Evolutionary conservation across 2,113 vertebrate species (phyloP).

Genomic region (Mionectes macconnelli): DNA sequence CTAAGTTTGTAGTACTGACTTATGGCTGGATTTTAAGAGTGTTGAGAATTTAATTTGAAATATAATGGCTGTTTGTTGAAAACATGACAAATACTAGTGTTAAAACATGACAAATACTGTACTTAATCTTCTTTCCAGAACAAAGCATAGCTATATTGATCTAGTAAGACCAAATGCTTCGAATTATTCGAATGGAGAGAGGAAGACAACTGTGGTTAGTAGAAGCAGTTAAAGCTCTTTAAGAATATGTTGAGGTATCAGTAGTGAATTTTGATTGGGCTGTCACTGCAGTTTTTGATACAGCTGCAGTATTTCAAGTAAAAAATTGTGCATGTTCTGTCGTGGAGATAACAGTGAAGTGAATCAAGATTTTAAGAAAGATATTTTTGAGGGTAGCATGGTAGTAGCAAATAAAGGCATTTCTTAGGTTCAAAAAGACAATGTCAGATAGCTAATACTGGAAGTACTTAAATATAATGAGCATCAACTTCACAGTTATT

Average conservation of each 20-base stretch:
- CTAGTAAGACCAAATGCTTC: constrained; percentile 61
- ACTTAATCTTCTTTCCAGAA: constrained; percentile 64
- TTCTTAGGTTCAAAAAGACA: background rate
- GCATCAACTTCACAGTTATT: background rate
- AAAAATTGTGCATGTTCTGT: background rate
- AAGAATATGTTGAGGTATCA: background rate
- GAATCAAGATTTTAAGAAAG: background rate
- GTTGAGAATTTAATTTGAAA: constrained; percentile 7
- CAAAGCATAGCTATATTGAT: constrained; percentile 61
- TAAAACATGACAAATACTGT: constrained; percentile 47
- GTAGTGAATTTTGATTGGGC: constrained; percentile 11
- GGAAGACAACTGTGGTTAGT: constrained; percentile 60
- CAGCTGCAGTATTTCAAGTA: background rate
- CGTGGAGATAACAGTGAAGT: background rate
- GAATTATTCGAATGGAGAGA: constrained; percentile 49
- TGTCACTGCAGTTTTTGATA: background rate
- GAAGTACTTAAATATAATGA: background rate
- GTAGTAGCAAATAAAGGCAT: background rate
- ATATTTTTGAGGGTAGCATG: background rate
- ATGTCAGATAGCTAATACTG: background rate
- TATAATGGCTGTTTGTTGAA: constrained; percentile 6
- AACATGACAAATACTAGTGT: background rate
- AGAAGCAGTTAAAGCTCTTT: constrained; percentile 52
- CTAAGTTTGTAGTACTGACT: background rate
- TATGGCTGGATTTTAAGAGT: constrained; percentile 2